Evolutionary conservation across 2,888 invertebrate genomes (phyloP), one percentile per base, ranked within the genome.

Genomic region (Sinodicranocentrus sp.): DNA sequence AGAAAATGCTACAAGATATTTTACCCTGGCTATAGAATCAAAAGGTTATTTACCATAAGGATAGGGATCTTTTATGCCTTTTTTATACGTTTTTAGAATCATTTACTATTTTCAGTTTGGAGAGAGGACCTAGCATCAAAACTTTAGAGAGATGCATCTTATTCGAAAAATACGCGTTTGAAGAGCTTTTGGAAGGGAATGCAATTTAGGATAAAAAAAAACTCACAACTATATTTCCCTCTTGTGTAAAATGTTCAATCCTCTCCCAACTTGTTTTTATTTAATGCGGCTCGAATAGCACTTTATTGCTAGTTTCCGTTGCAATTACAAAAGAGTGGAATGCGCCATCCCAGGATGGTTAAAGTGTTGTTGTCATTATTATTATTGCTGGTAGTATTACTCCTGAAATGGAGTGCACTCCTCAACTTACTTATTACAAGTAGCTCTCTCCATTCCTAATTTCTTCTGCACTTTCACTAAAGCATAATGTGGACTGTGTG

Each of bases 251-350:
- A n/a, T n/a, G n/a, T n/a, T n/a, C n/a, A n/a, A n/a, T n/a, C n/a
- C 19, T 52, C 19, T 17, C 52, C 15, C 52, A 39, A 63, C 48
- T 71, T 73, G 52, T 59, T 67, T 72, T 65, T 65, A 79, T 80
- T 73, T 80, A 72, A 72, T 72, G 48, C 19, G 15, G 48, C 73
- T 73, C 28, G 67, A 80, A 73, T 80, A 59, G 63, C 73, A 80
- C 61, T 73, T 79, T 71, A 73, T 73, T 80, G 57, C 63, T 25
- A 28, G 15, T 72, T 65, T 67, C 52, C 23, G n/a, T 23, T 80
- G 73, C 80, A 80, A 80, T 80, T 80, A 80, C 80, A 80, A 26
- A 73, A 71, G 44, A 17, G 33, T 52, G 65, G 73, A 80, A 80
- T 73, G 72, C 59, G 65, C 80, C 59, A 33, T 80, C 73, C 59